Evolutionary conservation across 2,113 vertebrate species (phyloP), one percentile per base, ranked within the genome.

Genomic region (Baryphthengus martii): DNA sequence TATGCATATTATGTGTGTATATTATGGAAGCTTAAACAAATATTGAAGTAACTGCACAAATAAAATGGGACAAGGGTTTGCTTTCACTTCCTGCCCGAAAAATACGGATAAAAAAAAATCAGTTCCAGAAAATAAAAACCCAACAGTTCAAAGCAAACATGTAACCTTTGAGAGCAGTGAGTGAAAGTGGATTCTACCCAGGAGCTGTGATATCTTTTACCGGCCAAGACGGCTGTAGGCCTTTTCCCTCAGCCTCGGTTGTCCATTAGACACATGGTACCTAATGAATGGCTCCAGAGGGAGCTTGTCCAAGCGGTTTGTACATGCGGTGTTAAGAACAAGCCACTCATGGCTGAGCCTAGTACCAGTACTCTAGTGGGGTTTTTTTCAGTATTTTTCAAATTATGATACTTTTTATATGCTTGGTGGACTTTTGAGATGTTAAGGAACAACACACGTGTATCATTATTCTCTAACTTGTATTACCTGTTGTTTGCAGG

Each of bases 401-500:
- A 87, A 33, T 67, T 26, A 31, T 29, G 21, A 37, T 59, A 67
- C 14, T 66, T 67, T 20, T 50, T 72, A 59, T 50, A 58, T 8
- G 13, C 37, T 72, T 92, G 53, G 40, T 70, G 59, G 29, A 33
- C 76, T 72, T 59, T 16, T 66, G 42, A 28, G 62, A 89, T 71
- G 61, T 73, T 58, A 62, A 13, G 66, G 70, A 82, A 25, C n/a
- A 65, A 31, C 3, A 1, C 13, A 15, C 10, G 11, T 39, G 11
- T 75, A 83, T 53, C 18, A 75, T 78, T 96, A 68, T 96, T 66
- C 56, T 50, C 39, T 84, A 19, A 35, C 53, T 97, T 97, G 2
- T 58, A 19, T 73, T 73, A 45, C 52, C 96, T 97, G 92, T 98
- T 98, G 96, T 98, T 97, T 97, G 96, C 98, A 99, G 98, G 98